Base-by-base conservation (phyloP, 2,797 vertebrate genomes). In the Passerculus sandwichensis region DNA sequence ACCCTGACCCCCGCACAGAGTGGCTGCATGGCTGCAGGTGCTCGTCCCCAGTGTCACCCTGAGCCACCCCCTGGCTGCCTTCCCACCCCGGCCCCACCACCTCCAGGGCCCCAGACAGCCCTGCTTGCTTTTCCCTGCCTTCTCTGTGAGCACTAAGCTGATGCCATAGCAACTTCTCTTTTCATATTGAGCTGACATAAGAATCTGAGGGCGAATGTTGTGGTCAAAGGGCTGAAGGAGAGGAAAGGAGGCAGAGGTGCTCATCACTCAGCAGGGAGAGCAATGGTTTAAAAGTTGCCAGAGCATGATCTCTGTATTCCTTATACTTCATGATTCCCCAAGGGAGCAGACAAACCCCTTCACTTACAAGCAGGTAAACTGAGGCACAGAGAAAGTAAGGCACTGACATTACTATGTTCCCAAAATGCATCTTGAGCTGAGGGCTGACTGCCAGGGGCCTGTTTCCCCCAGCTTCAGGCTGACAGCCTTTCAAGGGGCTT, bases 141-240 rank as follows among this genome's bases (percentile, higher is more conserved):
- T 65, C 72, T 48, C 65, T n/a, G 10, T 9, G n/a, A 91, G 50
- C 54, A 53, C 42, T 61, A 77, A 72, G 61, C 50, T 74, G 85
- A 85, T 95, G 85, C 72, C 91, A 96, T 96, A 93, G 92, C 92
- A 96, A 91, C 84, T 96, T 93, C 59, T 34, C 75, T 61, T 84
- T 80, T 85, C 82, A 22, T 62, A 44, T 13, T 12, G n/a, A 94
- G 54, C 50, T 60, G 69, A 89, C 54, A 69, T 7, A 67, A 64
- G 67, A 88, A 90, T 76, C 64, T 71, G 80, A 74, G 42, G 70
- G 60, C 7, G 18, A 71, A 59, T 10, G 19, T 30, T 73, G 48
- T 23, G 67, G 70, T 50, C 57, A 65, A 77, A 50, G 1, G 3
- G 40, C 29, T 76, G 27, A 21, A n/a, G 53, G 34, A 73, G 12